Conservation (phyloP, 30 jellyfish, hydroid and myxozoan species). For the Clytia hemisphaerica region DNA sequence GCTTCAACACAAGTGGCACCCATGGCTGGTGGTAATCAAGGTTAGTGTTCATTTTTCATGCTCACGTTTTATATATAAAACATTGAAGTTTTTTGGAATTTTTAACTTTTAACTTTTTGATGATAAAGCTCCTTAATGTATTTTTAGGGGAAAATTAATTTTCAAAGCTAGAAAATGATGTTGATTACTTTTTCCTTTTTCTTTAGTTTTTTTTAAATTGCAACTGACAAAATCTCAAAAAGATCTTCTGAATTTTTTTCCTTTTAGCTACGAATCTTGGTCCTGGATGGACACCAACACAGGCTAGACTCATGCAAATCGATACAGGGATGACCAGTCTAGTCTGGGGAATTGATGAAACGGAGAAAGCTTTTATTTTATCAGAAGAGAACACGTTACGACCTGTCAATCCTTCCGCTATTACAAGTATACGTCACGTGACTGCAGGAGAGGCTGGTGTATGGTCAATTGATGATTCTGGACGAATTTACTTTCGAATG, state of each 20-base stretch:
- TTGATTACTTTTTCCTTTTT: neutral
- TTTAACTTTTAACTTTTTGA: too few relatives aligned
- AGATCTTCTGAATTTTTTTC: neutral
- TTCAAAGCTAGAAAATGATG: neutral
- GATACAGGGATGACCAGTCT: slow-evolving; percentile 64
- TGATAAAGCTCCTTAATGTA: too few relatives aligned
- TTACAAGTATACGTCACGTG: slow-evolving; percentile 77
- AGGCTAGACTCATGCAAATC: slow-evolving; percentile 56
- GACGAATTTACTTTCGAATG: slow-evolving; percentile 57
- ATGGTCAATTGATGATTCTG: slow-evolving; percentile 79
- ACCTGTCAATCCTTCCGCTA: slow-evolving; percentile 35
- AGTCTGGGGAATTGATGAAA: slow-evolving; percentile 65
- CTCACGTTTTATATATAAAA: too few relatives aligned
- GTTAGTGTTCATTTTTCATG: too few relatives aligned
- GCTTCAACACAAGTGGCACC: too few relatives aligned
- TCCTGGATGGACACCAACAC: slow-evolving; percentile 82
- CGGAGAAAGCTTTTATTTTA: slow-evolving; percentile 45
- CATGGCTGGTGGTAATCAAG: too few relatives aligned
- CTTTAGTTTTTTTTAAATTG: neutral
- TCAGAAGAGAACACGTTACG: slow-evolving; percentile 41
- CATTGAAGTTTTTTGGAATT: too few relatives aligned
- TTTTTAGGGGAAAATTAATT: too few relatives aligned
- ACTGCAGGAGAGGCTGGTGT: slow-evolving; percentile 86
- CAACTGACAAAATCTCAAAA: neutral
- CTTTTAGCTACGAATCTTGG: slow-evolving; percentile 24